A percentile compares a stretch with the other conserved stretches of the same genome.
Conservation (phyloP, 2,797 vertebrate genomes). For the Sarcophilus harrisii region DNA sequence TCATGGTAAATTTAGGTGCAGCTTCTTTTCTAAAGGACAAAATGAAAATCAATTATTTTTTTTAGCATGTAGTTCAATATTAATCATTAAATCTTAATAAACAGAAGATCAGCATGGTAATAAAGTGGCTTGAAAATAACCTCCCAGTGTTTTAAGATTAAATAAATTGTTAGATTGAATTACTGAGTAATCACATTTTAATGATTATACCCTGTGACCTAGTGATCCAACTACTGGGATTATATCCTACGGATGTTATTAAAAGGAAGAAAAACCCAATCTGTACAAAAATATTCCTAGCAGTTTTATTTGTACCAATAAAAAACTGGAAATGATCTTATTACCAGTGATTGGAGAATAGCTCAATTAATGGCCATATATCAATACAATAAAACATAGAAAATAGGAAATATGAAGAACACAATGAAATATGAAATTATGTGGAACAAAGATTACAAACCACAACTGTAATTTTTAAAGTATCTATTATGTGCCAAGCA, state of each 20-base stretch:
- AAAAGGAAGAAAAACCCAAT: neutral
- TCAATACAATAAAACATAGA: neutral
- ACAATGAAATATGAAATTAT: neutral
- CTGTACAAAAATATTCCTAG: neutral
- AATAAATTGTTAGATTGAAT: constrained; percentile 81
- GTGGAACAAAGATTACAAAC: neutral
- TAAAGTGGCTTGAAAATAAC: constrained; percentile 77
- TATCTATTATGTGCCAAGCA: neutral
- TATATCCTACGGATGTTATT: neutral
- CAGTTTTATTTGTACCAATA: neutral
- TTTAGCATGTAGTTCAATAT: constrained; percentile 59
- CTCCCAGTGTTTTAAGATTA: constrained; percentile 76
- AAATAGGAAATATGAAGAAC: neutral
- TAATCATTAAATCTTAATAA: constrained; percentile 72
- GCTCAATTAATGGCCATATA: neutral
- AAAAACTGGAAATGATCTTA: neutral
- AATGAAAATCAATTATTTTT: constrained; percentile 61
- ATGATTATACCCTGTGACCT: constrained; percentile 41
- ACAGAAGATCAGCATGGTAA: constrained; percentile 70
- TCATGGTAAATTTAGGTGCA: constrained; percentile 55
- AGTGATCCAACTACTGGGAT: neutral
- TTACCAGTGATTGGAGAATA: neutral
- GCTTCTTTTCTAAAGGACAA: constrained; percentile 67
- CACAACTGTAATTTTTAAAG: neutral
- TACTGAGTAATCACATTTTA: constrained; percentile 78